Percentiles rank a stretch among this genome's conserved stretches.
phyloP scores from a whole-genome alignment of 2,888 invertebrate genomes.

The Taphrorychus bicolor region DNA sequence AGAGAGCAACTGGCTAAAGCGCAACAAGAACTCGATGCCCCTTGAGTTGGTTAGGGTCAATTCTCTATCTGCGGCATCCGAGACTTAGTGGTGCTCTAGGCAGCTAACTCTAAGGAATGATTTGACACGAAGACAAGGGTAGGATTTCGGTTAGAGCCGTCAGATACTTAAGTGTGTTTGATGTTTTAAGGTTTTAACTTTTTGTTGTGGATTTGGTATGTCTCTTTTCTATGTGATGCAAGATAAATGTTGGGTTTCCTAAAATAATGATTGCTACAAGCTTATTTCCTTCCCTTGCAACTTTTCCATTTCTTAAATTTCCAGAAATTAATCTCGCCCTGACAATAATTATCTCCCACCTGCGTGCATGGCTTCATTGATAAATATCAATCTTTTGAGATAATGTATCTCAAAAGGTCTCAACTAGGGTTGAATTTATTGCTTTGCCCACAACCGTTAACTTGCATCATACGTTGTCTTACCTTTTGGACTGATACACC shows the following conservation, averaged over 20 bases:
- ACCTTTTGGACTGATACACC: neutral
- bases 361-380: no score
- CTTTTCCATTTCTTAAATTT: no score
- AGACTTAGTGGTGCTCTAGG: constrained; percentile 1
- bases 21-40: constrained; percentile 7
- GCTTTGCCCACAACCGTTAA: neutral
- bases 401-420: no score
- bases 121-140: constrained; percentile 86
- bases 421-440: neutral
- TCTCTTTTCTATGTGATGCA: neutral
- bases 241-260: constrained; percentile 1
- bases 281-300: neutral
- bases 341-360: no score
- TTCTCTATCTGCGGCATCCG: neutral
- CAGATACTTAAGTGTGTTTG: constrained; percentile 46
- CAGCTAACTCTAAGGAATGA: constrained; percentile 51
- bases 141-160: constrained; percentile 63
- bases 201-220: neutral
- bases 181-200: constrained; percentile 43
- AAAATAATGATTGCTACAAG: neutral
- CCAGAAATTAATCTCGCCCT: no score
- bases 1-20: constrained; percentile 22
- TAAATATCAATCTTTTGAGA: no score
- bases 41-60: constrained; percentile 2
- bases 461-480: neutral